Evolutionary conservation across 2,888 invertebrate genomes (phyloP), one percentile per base, ranked within the genome.

Genomic region (Drymonia ruficornis): DNA sequence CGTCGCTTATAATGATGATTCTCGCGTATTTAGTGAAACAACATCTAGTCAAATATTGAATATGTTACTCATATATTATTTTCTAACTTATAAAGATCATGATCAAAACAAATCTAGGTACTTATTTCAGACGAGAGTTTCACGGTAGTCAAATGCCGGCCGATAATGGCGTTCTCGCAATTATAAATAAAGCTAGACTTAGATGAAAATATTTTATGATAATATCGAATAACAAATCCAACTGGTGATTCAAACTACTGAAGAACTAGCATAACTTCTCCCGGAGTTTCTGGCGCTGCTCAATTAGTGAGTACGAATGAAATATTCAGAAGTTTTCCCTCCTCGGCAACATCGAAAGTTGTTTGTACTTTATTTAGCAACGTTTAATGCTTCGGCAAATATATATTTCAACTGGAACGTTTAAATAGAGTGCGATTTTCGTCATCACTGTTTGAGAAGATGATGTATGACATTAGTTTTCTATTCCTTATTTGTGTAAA

Each of bases 311-410:
- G 12, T 19, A 13, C 43, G 11, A 43, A 43, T 43, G 7, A 19
- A 43, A 43, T 43, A 19, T 19, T 43, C 19, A 43, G 16, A 42
- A 43, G 43, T 19, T 43, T 43, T 42, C 42, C 16, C 43, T 43
- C 5, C 3, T 13, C 19, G 6, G 19, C 19, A 19, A 43, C 19
- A 19, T 43, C 13, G 43, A 43, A 43, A 43, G 43, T 43, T 43
- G 43, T 43, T 43, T 43, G 19, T 16, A 43, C 43, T 43, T 12
- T 19, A 43, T 1, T 43, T 43, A 43, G 43, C 18, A 23, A 23
- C 11, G 19, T 19, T 19, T 2, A 2, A 11, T 43, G 19, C 18
- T 13, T 12, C 43, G 4, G 40, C 40, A 16, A 40, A 40, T 40
- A 40, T 8, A 40, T 43, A 43, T 43, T 19, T 19, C 19, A 43